Conservation (phyloP, 2,113 vertebrate genomes). For the Aythya baeri region DNA sequence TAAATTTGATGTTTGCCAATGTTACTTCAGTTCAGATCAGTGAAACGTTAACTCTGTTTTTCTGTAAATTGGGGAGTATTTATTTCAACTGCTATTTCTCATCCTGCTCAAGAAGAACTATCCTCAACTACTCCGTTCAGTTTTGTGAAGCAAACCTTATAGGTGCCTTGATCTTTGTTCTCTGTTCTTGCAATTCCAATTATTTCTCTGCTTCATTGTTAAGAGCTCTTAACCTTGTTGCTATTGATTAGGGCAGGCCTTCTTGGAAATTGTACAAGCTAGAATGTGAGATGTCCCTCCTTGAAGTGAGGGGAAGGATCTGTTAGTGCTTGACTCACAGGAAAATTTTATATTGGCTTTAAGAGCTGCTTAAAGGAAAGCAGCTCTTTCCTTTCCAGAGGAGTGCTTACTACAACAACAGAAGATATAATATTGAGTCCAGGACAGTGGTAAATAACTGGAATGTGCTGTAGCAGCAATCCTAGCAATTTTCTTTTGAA, state of each 20-base stretch:
- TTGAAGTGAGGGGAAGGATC: background rate
- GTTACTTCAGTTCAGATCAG: constrained; percentile 25
- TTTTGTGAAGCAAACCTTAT: background rate
- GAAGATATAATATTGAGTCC: background rate
- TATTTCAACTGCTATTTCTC: constrained; percentile 46
- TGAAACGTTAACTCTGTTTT: constrained; percentile 33
- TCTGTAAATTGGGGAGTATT: constrained; percentile 19
- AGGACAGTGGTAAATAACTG: background rate
- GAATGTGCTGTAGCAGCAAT: background rate
- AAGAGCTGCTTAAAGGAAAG: background rate
- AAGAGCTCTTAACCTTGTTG: constrained; percentile 6
- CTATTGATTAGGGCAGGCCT: background rate
- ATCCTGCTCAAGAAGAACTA: background rate
- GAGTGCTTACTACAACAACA: background rate
- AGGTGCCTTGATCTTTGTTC: background rate
- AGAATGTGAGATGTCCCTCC: background rate
- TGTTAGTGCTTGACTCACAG: background rate
- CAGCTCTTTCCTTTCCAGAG: too few relatives aligned
- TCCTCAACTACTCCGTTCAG: background rate
- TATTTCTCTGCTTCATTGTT: background rate
- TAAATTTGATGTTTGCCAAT: constrained; percentile 26
- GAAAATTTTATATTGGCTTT: background rate
- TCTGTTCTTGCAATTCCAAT: constrained; percentile 11
- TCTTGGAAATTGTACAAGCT: background rate
- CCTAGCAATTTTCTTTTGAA: background rate